Evolutionary conservation across 2,888 invertebrate genomes (phyloP).

Genomic region (Portevinia maculata): DNA sequence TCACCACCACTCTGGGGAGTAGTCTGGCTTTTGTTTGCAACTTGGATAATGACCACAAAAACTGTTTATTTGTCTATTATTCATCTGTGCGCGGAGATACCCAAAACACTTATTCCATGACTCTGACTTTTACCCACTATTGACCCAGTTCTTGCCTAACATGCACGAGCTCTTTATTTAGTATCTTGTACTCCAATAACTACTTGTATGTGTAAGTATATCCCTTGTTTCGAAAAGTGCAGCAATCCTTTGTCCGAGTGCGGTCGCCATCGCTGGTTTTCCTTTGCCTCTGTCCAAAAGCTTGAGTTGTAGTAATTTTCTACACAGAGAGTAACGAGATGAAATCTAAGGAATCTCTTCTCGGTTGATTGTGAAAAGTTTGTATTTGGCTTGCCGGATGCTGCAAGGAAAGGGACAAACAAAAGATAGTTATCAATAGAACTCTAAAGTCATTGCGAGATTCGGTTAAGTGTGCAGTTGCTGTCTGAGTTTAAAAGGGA

Average conservation of each 20-base stretch:
- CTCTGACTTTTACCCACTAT: slow-evolving; percentile 18
- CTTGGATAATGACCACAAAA: slow-evolving; percentile 56
- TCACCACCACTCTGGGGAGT: slow-evolving; percentile 24
- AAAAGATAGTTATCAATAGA: not conserved
- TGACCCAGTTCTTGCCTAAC: slow-evolving; percentile 54
- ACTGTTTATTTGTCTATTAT: slow-evolving; percentile 66
- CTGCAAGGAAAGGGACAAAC: not conserved
- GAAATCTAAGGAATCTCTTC: slow-evolving; percentile 54
- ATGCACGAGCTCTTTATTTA: slow-evolving; percentile 3
- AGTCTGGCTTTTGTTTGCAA: slow-evolving; percentile 51
- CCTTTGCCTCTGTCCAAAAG: slow-evolving; percentile 17
- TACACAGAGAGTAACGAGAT: slow-evolving; percentile 24
- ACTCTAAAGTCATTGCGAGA: not conserved
- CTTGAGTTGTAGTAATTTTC: slow-evolving; percentile 56
- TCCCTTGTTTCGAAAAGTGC: slow-evolving; percentile 48
- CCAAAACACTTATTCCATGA: slow-evolving; percentile 33
- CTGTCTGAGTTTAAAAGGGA: slow-evolving; percentile 8
- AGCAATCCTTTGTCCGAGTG: slow-evolving; percentile 66
- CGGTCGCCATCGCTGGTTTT: slow-evolving; percentile 52
- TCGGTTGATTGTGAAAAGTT: slow-evolving; percentile 39
- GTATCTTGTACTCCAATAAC: not conserved
- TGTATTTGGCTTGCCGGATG: slow-evolving; percentile 3
- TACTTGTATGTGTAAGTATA: not conserved
- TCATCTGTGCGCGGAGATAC: slow-evolving; percentile 52
- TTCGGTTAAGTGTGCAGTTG: slow-evolving; percentile 19